These are phyloP conservation scores for Oasisia sp. DNA, from an alignment of 2,888 invertebrate species.

Conservation along the genomic window DNA sequence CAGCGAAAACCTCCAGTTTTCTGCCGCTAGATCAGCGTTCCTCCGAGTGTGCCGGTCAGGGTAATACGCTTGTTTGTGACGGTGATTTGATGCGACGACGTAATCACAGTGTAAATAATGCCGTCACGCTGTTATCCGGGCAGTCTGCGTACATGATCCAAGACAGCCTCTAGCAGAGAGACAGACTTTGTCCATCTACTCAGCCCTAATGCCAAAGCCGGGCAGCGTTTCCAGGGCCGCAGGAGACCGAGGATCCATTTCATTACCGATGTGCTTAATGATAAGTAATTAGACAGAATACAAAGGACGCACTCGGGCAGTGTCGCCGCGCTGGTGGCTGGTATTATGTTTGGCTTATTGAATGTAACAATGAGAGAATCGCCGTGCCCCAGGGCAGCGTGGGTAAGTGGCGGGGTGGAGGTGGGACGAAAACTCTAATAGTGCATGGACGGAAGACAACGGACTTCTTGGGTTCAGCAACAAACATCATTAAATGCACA, in stretches of 20 bases:
- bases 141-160: background rate
- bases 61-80: background rate
- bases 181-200: slow-evolving; percentile 7
- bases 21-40: background rate
- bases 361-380: background rate
- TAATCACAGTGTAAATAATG: background rate
- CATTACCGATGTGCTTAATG: slow-evolving; percentile 5
- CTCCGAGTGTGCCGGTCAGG: background rate
- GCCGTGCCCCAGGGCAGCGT: background rate
- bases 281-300: slow-evolving; percentile 17
- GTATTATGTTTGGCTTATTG: background rate
- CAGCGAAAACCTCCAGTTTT: background rate
- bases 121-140: background rate
- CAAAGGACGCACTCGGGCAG: background rate
- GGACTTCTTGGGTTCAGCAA: background rate
- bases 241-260: background rate
- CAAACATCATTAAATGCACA: background rate
- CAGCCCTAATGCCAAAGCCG: background rate
- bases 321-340: background rate
- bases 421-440: background rate
- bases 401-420: background rate
- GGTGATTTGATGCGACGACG: background rate
- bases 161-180: background rate
- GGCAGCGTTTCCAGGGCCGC: background rate
- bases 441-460: background rate